Conservation (phyloP, 1,140 invertebrate genomes). For the Drosophila sechellia region DNA sequence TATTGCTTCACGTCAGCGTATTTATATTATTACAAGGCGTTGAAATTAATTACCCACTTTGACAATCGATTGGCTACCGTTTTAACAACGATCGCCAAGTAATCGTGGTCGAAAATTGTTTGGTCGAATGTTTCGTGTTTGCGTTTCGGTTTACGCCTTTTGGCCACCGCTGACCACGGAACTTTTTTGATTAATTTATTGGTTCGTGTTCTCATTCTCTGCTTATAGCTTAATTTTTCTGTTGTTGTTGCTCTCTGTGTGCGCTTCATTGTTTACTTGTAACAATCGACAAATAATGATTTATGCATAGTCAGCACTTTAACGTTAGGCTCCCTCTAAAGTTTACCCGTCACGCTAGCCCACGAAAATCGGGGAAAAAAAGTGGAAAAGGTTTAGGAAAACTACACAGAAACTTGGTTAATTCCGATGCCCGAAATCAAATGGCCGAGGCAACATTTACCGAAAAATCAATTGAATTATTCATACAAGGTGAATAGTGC, state of each 20-base stretch:
- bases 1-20: constrained; percentile 50
- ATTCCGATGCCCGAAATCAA: background rate
- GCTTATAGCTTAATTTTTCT: constrained; percentile 2
- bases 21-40: constrained; percentile 57
- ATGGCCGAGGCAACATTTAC: background rate
- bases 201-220: constrained; percentile 15
- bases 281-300: constrained; percentile 51
- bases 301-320: constrained; percentile 46
- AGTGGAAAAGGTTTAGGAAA: background rate
- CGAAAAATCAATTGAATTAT: background rate
- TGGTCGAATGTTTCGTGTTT: constrained; percentile 26
- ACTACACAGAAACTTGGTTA: background rate
- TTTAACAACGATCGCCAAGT: background rate
- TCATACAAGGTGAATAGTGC: background rate
- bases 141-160: constrained; percentile 47
- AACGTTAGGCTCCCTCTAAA: constrained; percentile 18
- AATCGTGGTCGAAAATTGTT: constrained; percentile 1
- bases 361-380: background rate
- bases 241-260: background rate
- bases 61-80: constrained; percentile 3
- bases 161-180: constrained; percentile 37
- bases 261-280: constrained; percentile 29
- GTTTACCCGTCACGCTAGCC: background rate
- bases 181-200: constrained; percentile 53
- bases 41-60: constrained; percentile 54